Conservation (phyloP, 1,140 invertebrate species). For the Sarcophaga bullata region DNA sequence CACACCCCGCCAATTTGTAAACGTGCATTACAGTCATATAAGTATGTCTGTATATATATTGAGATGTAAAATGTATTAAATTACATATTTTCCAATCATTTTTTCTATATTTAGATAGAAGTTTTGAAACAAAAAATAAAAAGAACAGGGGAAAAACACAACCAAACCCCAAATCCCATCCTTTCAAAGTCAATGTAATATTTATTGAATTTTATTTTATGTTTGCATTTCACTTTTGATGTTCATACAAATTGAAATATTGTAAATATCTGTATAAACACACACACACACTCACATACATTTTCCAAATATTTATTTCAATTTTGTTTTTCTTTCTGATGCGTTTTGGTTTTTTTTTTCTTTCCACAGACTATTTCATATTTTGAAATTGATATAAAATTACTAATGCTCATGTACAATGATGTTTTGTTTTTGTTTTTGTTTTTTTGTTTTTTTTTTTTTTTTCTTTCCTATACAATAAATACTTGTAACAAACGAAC, state of each 20-base stretch:
- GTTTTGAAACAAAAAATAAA: too few relatives aligned
- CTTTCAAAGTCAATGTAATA: background rate
- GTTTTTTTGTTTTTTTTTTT: background rate
- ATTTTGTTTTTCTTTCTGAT: background rate
- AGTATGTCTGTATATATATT: too few relatives aligned
- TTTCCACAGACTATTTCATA: background rate
- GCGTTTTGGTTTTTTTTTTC: background rate
- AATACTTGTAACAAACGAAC: too few relatives aligned
- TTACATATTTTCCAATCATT: too few relatives aligned
- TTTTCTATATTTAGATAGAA: too few relatives aligned
- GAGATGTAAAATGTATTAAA: too few relatives aligned
- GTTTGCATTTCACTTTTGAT: slow-evolving; percentile 15
- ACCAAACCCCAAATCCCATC: too few relatives aligned
- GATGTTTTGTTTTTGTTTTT: background rate
- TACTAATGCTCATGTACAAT: slow-evolving; percentile 11
- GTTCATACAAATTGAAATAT: background rate
- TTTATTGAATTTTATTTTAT: slow-evolving; percentile 20
- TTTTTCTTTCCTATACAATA: too few relatives aligned
- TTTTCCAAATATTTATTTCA: background rate
- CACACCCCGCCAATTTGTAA: too few relatives aligned
- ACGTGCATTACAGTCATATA: too few relatives aligned
- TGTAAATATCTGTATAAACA: background rate
- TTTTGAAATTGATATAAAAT: slow-evolving; percentile 16
- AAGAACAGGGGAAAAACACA: too few relatives aligned
- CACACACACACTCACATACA: background rate